These are phyloP conservation scores for Thelaira solivaga DNA, from an alignment of 2,888 invertebrate species.

Conservation along the genomic window DNA sequence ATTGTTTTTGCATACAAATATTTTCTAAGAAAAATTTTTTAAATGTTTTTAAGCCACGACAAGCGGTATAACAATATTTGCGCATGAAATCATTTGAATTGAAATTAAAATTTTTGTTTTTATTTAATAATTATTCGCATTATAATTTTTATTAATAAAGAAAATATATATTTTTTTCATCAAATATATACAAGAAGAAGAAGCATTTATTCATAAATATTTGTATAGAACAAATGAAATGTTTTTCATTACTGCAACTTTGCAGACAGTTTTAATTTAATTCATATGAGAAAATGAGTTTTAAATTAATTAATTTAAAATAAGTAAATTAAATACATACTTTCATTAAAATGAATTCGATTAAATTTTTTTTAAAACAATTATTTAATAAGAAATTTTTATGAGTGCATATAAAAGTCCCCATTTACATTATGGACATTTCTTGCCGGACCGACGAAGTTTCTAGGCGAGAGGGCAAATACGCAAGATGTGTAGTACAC, in stretches of 20 bases:
- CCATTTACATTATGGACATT: too few species aligned
- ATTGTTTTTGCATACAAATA: not conserved
- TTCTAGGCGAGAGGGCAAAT: too few species aligned
- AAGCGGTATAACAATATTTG: conserved; percentile 17
- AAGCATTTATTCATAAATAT: too few species aligned
- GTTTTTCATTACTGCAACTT: not conserved
- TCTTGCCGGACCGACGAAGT: too few species aligned
- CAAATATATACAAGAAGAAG: too few species aligned
- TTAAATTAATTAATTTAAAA: conserved; percentile 13
- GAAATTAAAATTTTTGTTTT: not conserved
- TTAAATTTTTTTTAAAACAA: too few species aligned
- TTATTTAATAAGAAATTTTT: too few species aligned
- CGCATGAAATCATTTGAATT: conserved; percentile 17
- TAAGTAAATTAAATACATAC: not conserved
- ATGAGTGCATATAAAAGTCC: too few species aligned
- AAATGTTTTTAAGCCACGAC: not conserved
- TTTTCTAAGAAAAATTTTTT: not conserved
- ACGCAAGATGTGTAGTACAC: too few species aligned
- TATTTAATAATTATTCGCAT: not conserved
- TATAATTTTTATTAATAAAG: conserved; percentile 41
- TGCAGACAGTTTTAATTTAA: not conserved
- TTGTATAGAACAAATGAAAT: not conserved
- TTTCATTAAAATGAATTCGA: not conserved
- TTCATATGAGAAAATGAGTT: conserved; percentile 7
- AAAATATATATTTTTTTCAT: conserved; percentile 4